phyloP scores from a whole-genome alignment of 2,888 invertebrate genomes.

The Venustoraphidia nigricollis region DNA sequence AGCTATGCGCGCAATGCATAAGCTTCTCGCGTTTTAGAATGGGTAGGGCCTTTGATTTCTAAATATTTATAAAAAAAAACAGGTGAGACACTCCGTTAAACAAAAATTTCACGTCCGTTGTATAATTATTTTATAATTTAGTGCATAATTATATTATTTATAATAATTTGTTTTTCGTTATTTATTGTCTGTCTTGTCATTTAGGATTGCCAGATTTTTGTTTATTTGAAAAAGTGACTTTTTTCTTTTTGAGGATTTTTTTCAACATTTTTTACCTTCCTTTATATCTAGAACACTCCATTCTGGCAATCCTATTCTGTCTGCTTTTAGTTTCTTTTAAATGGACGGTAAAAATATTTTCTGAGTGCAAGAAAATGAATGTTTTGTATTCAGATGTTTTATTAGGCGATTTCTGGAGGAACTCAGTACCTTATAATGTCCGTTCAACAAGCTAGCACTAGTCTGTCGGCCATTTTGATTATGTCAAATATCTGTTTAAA shows the following conservation, averaged over 20 bases:
- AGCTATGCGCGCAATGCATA: slow-evolving; percentile 32
- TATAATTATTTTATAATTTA: slow-evolving; percentile 25
- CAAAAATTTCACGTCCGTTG: slow-evolving; percentile 3
- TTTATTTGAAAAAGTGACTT: no score
- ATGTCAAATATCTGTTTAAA: no score
- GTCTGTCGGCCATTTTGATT: no score
- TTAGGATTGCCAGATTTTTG: no score
- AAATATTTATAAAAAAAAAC: slow-evolving; percentile 12
- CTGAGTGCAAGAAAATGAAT: background rate
- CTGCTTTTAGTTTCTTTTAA: slow-evolving; percentile 6
- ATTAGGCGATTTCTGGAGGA: background rate
- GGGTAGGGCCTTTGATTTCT: slow-evolving; percentile 22
- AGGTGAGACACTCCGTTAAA: slow-evolving; percentile 26
- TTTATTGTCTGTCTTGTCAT: background rate
- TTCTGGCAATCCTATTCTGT: slow-evolving; percentile 1
- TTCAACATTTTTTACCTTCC: slow-evolving; percentile 1
- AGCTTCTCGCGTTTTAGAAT: slow-evolving; percentile 25
- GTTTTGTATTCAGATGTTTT: background rate
- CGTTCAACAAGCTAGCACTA: no score
- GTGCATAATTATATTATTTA: slow-evolving; percentile 14
- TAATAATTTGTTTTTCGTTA: no score
- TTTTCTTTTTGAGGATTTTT: background rate
- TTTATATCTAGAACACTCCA: slow-evolving; percentile 1
- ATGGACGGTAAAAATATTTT: slow-evolving; percentile 1
- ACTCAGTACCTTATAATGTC: no score